Percentiles rank a stretch among this genome's conserved stretches.
Conservation (phyloP, 2,113 vertebrate species). For the Nothobranchius furzeri region DNA sequence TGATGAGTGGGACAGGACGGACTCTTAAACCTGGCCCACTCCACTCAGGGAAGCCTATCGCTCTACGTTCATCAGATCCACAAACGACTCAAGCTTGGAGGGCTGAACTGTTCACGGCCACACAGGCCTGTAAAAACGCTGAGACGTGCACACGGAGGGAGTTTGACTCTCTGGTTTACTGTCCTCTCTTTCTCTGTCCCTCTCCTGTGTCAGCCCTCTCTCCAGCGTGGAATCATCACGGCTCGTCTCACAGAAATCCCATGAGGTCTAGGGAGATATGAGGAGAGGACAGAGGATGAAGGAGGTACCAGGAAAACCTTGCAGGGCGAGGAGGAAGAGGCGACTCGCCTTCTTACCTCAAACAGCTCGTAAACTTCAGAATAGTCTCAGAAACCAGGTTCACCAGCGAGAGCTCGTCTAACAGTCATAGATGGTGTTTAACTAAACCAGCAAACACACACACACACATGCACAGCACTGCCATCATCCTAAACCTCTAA, state of each 20-base stretch:
- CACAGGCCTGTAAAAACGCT: constrained; percentile 7
- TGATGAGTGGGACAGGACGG: constrained; percentile 42
- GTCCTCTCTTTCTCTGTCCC: constrained; percentile 36
- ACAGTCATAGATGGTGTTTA: constrained; percentile 68
- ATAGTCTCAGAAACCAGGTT: constrained; percentile 43
- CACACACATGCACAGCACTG: constrained; percentile 50
- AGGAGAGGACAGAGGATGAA: constrained; percentile 11
- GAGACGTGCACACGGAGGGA: constrained; percentile 9
- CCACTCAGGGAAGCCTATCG: constrained; percentile 76
- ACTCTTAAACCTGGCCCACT: constrained; percentile 63
- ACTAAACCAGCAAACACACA: constrained; percentile 69
- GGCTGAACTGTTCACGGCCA: constrained; percentile 21
- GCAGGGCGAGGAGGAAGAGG: background rate
- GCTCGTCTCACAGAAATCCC: constrained; percentile 37
- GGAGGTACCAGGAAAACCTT: background rate
- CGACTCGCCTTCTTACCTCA: constrained; percentile 38
- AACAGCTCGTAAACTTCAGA: constrained; percentile 46
- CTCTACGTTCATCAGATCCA: constrained; percentile 64
- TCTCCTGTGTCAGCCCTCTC: constrained; percentile 44
- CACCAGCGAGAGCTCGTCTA: constrained; percentile 69
- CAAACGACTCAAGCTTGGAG: constrained; percentile 31
- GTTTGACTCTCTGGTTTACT: constrained; percentile 36
- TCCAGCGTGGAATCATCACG: constrained; percentile 35
- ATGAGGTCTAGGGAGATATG: constrained; percentile 28
- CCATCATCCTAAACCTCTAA: constrained; percentile 46